Evolutionary conservation across 2,113 vertebrate species (phyloP).

Genomic region (Cyprinus carpio): DNA sequence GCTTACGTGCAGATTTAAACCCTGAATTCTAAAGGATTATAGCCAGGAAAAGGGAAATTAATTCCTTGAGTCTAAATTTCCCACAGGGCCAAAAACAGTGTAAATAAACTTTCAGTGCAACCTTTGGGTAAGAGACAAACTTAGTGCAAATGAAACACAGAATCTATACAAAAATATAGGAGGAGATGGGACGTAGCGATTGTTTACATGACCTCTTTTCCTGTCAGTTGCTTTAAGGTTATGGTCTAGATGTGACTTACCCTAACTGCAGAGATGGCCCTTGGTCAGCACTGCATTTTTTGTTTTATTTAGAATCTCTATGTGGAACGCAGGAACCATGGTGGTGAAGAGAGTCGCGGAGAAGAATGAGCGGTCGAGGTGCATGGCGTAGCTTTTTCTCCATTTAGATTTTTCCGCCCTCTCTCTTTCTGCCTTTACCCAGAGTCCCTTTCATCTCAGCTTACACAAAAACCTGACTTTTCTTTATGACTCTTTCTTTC

Average conservation of each 20-base stretch:
- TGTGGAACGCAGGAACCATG: constrained; percentile 38
- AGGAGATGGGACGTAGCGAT: neutral
- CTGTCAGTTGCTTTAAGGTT: neutral
- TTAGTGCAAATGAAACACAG: neutral
- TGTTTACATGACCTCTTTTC: constrained; percentile 20
- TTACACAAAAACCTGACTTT: constrained; percentile 57
- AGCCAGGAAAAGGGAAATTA: constrained; percentile 49
- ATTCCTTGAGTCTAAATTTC: constrained; percentile 44
- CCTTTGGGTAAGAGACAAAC: too few relatives aligned
- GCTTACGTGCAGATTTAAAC: constrained; percentile 22
- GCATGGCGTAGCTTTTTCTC: constrained; percentile 45
- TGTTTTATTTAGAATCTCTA: constrained; percentile 1
- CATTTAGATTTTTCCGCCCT: constrained; percentile 53
- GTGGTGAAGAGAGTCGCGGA: constrained; percentile 18
- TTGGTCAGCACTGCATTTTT: constrained; percentile 25
- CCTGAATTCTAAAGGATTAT: constrained; percentile 38
- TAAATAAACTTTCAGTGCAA: constrained; percentile 9
- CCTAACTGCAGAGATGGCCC: constrained; percentile 36
- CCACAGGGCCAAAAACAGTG: constrained; percentile 1
- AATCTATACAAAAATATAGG: neutral
- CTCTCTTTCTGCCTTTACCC: constrained; percentile 37
- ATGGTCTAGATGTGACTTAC: constrained; percentile 33
- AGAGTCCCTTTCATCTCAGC: constrained; percentile 57
- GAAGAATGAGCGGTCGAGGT: constrained; percentile 11
- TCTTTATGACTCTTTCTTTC: constrained; percentile 42